A percentile compares a stretch with the other conserved stretches of the same genome.
Evolutionary conservation across 2,797 vertebrate genomes (phyloP).

Genomic region (Oceanodroma leucorhoa): DNA sequence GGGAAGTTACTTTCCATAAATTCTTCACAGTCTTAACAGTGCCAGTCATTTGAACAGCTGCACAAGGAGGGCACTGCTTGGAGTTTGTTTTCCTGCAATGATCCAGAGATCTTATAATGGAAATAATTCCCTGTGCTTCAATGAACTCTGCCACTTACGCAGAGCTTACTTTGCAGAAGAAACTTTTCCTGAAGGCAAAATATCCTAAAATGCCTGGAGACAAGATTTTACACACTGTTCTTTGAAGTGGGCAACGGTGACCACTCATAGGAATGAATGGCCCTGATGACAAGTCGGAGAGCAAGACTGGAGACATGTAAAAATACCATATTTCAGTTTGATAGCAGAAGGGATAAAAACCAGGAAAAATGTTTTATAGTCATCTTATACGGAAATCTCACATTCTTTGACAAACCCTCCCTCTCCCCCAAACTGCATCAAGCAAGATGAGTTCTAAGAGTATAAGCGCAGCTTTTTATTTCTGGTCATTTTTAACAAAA

Average conservation of each 20-base stretch:
- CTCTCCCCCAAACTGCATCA: background rate
- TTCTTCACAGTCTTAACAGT: background rate
- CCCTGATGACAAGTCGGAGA: background rate
- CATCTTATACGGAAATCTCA: background rate
- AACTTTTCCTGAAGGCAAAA: background rate
- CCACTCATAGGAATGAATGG: background rate
- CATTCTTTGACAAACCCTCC: background rate
- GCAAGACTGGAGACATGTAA: background rate
- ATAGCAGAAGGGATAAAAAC: background rate
- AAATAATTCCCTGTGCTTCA: background rate
- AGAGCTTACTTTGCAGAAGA: background rate
- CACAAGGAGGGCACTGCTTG: background rate
- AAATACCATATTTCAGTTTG: background rate
- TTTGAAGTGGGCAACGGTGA: background rate
- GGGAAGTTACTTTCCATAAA: background rate
- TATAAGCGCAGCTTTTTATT: background rate
- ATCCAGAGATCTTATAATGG: background rate
- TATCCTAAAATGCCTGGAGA: background rate
- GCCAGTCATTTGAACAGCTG: background rate
- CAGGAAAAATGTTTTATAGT: background rate
- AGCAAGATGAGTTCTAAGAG: background rate
- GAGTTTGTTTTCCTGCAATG: background rate
- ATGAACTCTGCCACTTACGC: background rate
- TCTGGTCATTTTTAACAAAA: background rate
- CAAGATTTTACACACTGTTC: background rate